Evolutionary conservation across 2,888 invertebrate genomes (phyloP).

Genomic region (Hypomecis punctinalis): DNA sequence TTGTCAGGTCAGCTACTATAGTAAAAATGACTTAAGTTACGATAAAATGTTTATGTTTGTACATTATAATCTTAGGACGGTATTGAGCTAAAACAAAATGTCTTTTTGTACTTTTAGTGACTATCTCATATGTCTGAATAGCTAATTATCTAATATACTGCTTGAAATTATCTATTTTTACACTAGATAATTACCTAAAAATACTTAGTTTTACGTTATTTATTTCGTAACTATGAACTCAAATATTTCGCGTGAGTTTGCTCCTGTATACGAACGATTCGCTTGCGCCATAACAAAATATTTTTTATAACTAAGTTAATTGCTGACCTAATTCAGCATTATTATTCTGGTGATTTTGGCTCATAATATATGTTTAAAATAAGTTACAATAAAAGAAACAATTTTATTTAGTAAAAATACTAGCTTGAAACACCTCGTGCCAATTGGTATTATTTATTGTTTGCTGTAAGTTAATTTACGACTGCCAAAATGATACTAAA

Average conservation of each 20-base stretch:
- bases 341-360: neutral
- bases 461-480: slow-evolving; percentile 1
- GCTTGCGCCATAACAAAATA: neutral
- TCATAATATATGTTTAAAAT: neutral
- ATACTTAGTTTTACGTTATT: slow-evolving; percentile 7
- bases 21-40: too few species aligned
- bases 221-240: slow-evolving; percentile 11
- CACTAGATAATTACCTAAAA: neutral
- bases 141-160: neutral
- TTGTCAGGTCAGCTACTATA: too few species aligned
- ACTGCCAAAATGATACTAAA: neutral
- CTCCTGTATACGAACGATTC: neutral
- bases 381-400: neutral
- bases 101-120: too few species aligned
- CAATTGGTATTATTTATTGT: slow-evolving; percentile 2
- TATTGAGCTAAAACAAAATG: too few species aligned
- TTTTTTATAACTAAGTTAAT: neutral
- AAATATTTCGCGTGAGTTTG: slow-evolving; percentile 6
- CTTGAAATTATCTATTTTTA: neutral
- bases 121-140: neutral
- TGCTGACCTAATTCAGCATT: neutral
- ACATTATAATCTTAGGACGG: too few species aligned
- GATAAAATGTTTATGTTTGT: too few species aligned
- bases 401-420: neutral
- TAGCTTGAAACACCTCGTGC: neutral